Evolutionary conservation across 2,113 vertebrate species (phyloP).

Genomic region (Puffinus mauretanicus): DNA sequence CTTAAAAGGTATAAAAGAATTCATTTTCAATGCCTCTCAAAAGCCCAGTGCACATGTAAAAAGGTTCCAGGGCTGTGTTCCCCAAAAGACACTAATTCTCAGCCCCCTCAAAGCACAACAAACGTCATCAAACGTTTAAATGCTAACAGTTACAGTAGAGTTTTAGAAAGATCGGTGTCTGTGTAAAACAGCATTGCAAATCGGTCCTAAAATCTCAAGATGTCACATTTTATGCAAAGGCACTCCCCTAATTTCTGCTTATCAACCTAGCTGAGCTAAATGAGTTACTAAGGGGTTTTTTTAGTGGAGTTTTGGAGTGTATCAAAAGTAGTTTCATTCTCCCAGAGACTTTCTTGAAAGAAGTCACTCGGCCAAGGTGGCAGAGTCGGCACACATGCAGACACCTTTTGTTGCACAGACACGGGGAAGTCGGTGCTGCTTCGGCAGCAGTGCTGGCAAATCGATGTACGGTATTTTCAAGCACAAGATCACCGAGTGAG

Average conservation of each 20-base stretch:
- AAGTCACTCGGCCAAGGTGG: not conserved
- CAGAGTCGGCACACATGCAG: not conserved
- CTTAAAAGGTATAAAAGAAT: slow-evolving; percentile 27
- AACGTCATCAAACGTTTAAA: not conserved
- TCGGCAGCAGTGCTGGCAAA: not conserved
- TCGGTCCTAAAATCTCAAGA: not conserved
- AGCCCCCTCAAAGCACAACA: not conserved
- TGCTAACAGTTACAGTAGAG: not conserved
- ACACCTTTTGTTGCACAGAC: not conserved
- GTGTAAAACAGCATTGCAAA: not conserved
- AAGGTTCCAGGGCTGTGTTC: not conserved
- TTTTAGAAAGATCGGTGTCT: not conserved
- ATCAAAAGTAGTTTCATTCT: not conserved
- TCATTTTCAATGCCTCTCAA: slow-evolving; percentile 2
- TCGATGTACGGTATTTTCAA: not conserved
- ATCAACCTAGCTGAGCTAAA: not conserved
- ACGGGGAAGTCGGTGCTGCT: not conserved
- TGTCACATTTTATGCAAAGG: not conserved
- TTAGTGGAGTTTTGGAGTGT: not conserved
- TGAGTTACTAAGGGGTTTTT: not conserved
- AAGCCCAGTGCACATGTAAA: not conserved
- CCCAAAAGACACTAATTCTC: not conserved
- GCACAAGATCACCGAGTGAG: not conserved
- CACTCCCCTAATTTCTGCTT: not conserved
- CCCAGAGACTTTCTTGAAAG: not conserved